phyloP scores from a whole-genome alignment of 2,113 vertebrate species.

The Martes martes region DNA sequence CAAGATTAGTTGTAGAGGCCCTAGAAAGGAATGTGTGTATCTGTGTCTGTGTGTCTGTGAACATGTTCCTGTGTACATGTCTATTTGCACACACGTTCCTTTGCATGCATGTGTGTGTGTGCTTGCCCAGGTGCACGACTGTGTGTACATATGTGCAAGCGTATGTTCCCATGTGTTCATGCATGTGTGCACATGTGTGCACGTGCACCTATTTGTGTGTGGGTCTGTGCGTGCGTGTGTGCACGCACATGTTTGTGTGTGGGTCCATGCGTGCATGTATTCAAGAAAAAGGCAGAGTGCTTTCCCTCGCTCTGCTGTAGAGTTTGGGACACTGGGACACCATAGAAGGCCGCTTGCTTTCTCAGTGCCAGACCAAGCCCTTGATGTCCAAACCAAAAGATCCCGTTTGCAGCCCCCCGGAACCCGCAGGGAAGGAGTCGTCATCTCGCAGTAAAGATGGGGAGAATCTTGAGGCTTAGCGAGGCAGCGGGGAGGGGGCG shows the following conservation, averaged over 20 bases:
- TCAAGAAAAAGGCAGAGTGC: background rate
- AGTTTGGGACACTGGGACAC: fast-evolving
- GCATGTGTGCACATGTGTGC: no score
- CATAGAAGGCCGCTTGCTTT: fast-evolving
- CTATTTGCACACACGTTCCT: background rate
- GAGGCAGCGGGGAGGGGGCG: background rate
- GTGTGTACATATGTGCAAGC: fast-evolving
- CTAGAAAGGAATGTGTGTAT: background rate
- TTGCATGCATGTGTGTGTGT: background rate
- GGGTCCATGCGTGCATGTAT: background rate
- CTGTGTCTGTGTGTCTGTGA: background rate
- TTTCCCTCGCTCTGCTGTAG: background rate
- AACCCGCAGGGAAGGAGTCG: background rate
- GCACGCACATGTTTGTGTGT: background rate
- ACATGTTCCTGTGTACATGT: background rate
- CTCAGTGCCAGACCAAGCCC: background rate
- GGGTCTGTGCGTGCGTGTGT: no score
- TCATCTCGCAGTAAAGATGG: background rate
- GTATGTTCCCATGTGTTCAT: background rate
- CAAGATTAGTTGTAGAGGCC: background rate
- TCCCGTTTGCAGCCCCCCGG: fast-evolving
- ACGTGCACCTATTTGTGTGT: no score
- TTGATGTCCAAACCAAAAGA: no score
- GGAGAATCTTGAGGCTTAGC: background rate
- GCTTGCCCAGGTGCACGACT: background rate